Evolutionary conservation across 1,140 invertebrate species (phyloP), one percentile per base, ranked within the genome.

Genomic region (Hypsibius dujardini): DNA sequence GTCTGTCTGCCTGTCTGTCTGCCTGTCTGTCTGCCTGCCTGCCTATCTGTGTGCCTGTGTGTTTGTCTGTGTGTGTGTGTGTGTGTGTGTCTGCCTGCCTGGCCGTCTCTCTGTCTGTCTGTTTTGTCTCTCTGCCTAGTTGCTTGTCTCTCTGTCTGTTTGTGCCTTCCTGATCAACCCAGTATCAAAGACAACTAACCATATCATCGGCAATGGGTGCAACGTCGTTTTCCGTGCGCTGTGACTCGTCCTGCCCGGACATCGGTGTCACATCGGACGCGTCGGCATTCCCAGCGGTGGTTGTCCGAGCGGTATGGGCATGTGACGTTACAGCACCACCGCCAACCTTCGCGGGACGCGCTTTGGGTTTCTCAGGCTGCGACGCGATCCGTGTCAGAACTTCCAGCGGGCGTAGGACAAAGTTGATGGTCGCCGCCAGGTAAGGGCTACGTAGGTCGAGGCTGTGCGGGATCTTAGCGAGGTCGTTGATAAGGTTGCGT

Each of bases 361-460:
- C 12, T 42, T 67, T 67, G 12, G 62, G 62, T 42, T 67, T 67
- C 3, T 67, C 62, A 12, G 12, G 62, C 45, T 67, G 62, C 45
- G 62, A 12, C 7, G 62, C 87, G 72, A 89, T 87, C 15, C 88
- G 80, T 1, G 89, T 86, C 40, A 93, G 80, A 0, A 87, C 87
- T 78, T 93, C 90, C 71, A 93, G 81, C 1, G 90, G 88, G 76
- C 90, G 90, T 67, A 93, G 80, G 0, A 86, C 85, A 40, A 87
- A 84, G 76, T 92, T 92, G 2, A 91, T 83, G 0, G 90, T 92
- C 1, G 83, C 82, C 1, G 88, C 84, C 79, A 90, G 87, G 75
- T 89, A 85, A 1, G 89, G 88, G 76, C 87, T 89, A 0, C 88
- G 90, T 7, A 93, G 78, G 79, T 92, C 90, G 47, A 92, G 80